Percentiles rank a stretch among this genome's conserved stretches.
Evolutionary conservation across 1,140 invertebrate species (phyloP).

Genomic region (Sinonovacula constricta): DNA sequence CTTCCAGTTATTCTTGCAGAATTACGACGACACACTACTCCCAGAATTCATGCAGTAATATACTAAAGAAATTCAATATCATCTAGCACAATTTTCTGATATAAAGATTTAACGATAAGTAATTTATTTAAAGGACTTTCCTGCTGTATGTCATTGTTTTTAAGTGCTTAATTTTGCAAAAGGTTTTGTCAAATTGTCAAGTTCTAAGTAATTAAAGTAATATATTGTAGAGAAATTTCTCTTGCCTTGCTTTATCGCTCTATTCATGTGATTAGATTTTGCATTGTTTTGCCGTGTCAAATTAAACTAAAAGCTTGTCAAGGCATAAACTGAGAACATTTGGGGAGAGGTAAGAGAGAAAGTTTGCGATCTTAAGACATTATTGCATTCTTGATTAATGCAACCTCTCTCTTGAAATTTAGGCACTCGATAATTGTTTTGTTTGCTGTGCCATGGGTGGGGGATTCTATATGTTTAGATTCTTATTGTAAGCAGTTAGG

Average conservation of each 20-base stretch:
- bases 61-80: neutral
- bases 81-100: neutral
- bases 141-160: neutral
- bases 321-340: neutral
- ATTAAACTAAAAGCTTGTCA: neutral
- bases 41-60: neutral
- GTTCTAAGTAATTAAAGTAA: neutral
- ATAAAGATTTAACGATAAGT: neutral
- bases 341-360: no score
- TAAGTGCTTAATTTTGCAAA: neutral
- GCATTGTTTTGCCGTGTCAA: neutral
- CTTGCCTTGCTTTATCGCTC: neutral
- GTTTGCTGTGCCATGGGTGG: no score
- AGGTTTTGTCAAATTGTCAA: neutral
- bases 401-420: no score
- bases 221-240: neutral
- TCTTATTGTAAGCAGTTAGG: no score
- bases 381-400: no score
- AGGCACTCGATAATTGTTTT: no score
- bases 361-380: no score
- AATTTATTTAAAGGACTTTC: neutral
- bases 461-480: no score
- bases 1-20: conserved; percentile 1
- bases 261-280: neutral
- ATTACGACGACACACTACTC: neutral